Evolutionary conservation across 2,797 vertebrate species (phyloP).

Genomic region (Bufotes viridis): DNA sequence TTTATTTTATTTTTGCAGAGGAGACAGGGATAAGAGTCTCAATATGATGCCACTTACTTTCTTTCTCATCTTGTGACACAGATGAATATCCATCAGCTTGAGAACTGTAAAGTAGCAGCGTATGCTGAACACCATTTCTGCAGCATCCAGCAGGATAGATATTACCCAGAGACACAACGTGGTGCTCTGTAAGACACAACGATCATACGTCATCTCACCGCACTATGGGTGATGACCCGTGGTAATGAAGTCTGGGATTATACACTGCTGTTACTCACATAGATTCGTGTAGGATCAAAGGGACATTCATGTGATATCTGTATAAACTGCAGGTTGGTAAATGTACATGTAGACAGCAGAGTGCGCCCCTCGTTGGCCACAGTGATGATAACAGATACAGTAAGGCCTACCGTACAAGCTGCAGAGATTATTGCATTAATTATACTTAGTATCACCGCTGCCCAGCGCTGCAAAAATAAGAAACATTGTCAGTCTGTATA

Average conservation of each 20-base stretch:
- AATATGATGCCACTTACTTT: slow-evolving; percentile 61
- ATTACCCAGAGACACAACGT: slow-evolving; percentile 86
- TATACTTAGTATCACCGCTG: slow-evolving; percentile 78
- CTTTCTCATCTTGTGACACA: slow-evolving; percentile 71
- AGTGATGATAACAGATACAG: slow-evolving; percentile 75
- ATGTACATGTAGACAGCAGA: slow-evolving; percentile 78
- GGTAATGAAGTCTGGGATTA: too few relatives aligned
- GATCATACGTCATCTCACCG: background rate
- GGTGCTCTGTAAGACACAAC: slow-evolving; percentile 77
- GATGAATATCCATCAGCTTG: slow-evolving; percentile 75
- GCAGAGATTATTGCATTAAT: slow-evolving; percentile 77
- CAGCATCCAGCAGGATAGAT: slow-evolving; percentile 77
- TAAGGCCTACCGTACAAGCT: slow-evolving; percentile 77
- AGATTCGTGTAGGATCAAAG: slow-evolving; percentile 89
- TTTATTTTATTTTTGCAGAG: background rate
- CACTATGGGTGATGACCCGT: background rate
- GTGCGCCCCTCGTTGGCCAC: slow-evolving; percentile 74
- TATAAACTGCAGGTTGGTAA: slow-evolving; percentile 43
- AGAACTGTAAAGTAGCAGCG: slow-evolving; percentile 79
- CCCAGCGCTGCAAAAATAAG: slow-evolving; percentile 78
- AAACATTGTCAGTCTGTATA: background rate
- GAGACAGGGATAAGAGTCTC: background rate
- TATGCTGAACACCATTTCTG: slow-evolving; percentile 79
- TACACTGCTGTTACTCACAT: slow-evolving; percentile 75
- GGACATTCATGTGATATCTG: slow-evolving; percentile 82